Percentiles rank a stretch among this genome's conserved stretches.
These are phyloP conservation scores for Bryconaethiops microstoma DNA, from an alignment of 2,797 vertebrate genomes.

Conservation along the genomic window DNA sequence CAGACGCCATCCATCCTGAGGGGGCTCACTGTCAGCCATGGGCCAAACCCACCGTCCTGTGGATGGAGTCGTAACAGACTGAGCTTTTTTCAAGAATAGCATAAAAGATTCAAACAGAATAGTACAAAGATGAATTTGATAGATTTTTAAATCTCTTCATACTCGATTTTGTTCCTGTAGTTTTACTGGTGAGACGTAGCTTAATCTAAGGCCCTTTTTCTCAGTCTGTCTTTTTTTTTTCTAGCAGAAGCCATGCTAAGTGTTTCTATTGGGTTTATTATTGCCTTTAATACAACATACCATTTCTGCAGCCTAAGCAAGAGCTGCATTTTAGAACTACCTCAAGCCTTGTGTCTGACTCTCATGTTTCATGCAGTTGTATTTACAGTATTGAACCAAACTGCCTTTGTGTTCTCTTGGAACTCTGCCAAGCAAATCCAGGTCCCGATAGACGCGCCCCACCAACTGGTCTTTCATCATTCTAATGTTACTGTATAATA, in stretches of 20 bases:
- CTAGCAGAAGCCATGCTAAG: too few species aligned
- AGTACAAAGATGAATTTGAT: neutral
- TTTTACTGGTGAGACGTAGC: too few species aligned
- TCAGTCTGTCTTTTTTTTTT: too few species aligned
- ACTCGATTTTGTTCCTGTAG: neutral
- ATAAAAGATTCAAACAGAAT: neutral
- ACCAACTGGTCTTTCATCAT: neutral
- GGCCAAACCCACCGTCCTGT: slow-evolving; percentile 68
- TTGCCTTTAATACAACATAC: neutral
- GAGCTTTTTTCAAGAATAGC: neutral
- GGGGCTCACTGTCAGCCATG: slow-evolving; percentile 67
- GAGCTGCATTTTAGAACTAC: slow-evolving; percentile 9
- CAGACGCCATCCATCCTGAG: slow-evolving; percentile 69
- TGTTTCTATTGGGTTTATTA: neutral
- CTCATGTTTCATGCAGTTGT: neutral
- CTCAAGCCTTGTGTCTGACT: neutral
- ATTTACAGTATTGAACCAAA: neutral
- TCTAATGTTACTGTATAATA: neutral
- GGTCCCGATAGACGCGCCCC: neutral
- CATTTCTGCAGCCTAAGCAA: neutral
- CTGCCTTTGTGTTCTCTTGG: neutral
- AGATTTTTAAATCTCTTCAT: neutral
- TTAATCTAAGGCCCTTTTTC: too few species aligned
- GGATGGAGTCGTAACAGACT: slow-evolving; percentile 65
- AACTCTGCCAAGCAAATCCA: neutral